phyloP scores from a whole-genome alignment of 2,797 vertebrate genomes.

The Spheniscus humboldti region DNA sequence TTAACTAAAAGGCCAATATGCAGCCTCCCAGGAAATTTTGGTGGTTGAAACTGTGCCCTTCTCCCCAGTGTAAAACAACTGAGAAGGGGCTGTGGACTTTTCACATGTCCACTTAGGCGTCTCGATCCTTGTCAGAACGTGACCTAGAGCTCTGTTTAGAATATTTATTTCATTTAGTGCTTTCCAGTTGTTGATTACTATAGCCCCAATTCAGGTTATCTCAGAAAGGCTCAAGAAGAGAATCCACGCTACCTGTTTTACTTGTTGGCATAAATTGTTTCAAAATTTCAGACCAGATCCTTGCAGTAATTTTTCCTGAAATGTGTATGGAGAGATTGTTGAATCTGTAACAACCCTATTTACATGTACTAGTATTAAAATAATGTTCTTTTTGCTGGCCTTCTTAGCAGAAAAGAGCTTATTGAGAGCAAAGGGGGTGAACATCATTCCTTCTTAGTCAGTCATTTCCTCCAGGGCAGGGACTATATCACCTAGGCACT shows the following conservation, averaged over 20 bases:
- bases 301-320: background rate
- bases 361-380: background rate
- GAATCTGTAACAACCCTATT: background rate
- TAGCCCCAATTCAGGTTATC: background rate
- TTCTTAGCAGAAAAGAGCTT: background rate
- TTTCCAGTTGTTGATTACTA: background rate
- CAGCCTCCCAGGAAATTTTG: background rate
- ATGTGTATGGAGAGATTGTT: background rate
- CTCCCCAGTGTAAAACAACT: background rate
- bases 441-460: background rate
- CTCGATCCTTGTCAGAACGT: accelerated
- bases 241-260: background rate
- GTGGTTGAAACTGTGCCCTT: background rate
- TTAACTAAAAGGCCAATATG: too few relatives aligned
- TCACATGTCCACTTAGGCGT: background rate
- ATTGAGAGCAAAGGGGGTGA: background rate
- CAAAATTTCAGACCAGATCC: background rate
- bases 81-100: background rate
- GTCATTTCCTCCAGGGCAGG: background rate
- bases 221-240: background rate
- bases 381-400: background rate
- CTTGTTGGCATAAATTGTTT: background rate
- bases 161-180: background rate
- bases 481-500: background rate
- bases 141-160: background rate